Evolutionary conservation across 2,797 vertebrate genomes (phyloP), one percentile per base, ranked within the genome.

Genomic region (Sorex maritimensis): DNA sequence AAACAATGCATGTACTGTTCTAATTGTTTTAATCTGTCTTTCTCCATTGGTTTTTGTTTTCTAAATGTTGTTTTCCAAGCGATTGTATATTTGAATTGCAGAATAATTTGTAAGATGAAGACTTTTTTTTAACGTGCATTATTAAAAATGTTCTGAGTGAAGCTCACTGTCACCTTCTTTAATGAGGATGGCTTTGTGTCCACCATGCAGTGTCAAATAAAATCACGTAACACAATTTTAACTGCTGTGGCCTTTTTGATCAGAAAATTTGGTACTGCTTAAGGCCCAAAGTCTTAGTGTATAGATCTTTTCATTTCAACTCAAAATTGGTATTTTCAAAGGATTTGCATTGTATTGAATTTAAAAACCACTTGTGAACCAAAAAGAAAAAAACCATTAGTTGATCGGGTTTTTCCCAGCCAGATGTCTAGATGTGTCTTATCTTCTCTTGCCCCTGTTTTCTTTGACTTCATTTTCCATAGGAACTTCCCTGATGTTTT

Each of bases 31-130:
- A 95, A 97, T 96, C 91, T 67, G 97, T 98, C 98, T 98, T 98
- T 98, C 97, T 98, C 98, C 98, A 98, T 98, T 97, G 98, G 98
- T 98, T 98, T 98, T 98, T 98, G 98, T 98, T 99, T 99, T 98
- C 98, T 98, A 98, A 98, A 98, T 88, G 78, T 98, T 61, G 97
- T 98, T 98, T 98, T 98, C 96, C 97, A 98, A 97, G 98, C 97
- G 98, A 90, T 97, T 98, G 97, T 98, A 98, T 98, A 98, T 98
- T 98, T 98, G 98, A 97, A 98, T 98, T 97, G 97, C 97, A 98
- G 97, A 98, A 97, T 92, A 87, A 97, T 98, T 98, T 98, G 97
- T 98, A 98, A 98, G 96, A 98, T 96, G 96, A 97, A 97, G 97
- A 97, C 97, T 98, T 98, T 98, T 97, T 96, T 98, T 98, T 94